Evolutionary conservation across 2,797 vertebrate species (phyloP).

Genomic region (Hapalemur alaotrensis): DNA sequence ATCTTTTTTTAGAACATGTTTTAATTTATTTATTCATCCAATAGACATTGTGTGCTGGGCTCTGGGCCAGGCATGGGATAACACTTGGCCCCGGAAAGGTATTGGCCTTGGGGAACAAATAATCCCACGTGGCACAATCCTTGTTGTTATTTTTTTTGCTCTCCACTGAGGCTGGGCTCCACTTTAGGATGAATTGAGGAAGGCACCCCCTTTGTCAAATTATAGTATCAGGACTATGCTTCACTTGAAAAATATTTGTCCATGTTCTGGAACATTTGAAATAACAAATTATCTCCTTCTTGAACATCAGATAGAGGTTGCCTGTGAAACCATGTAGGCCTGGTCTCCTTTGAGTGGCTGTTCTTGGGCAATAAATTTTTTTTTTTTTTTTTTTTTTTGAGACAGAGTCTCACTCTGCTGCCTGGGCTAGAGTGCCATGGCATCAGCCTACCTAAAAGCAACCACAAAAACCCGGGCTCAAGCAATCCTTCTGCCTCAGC

Average conservation of each 20-base stretch:
- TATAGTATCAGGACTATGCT: neutral
- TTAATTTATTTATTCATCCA: neutral
- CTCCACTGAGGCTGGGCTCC: neutral
- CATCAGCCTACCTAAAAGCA: no score
- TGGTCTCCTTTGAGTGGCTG: neutral
- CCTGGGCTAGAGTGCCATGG: no score
- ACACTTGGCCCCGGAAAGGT: neutral
- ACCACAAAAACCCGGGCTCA: no score
- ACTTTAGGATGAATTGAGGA: neutral
- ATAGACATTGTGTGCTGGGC: neutral
- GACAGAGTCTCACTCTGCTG: no score
- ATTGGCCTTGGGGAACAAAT: no score
- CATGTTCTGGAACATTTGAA: slow-evolving; percentile 26
- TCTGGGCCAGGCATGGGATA: neutral
- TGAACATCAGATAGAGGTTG: neutral
- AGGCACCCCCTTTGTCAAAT: neutral
- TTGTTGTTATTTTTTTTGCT: neutral
- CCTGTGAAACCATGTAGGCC: neutral
- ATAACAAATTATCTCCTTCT: neutral
- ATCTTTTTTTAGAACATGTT: neutral
- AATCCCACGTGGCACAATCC: rapidly evolving
- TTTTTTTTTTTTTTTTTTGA: no score
- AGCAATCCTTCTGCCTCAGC: no score
- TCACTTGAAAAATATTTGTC: neutral
- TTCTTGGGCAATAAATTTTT: neutral